Conservation (phyloP, 2,797 vertebrate genomes). For the Oryzias dopingdopingensis region DNA sequence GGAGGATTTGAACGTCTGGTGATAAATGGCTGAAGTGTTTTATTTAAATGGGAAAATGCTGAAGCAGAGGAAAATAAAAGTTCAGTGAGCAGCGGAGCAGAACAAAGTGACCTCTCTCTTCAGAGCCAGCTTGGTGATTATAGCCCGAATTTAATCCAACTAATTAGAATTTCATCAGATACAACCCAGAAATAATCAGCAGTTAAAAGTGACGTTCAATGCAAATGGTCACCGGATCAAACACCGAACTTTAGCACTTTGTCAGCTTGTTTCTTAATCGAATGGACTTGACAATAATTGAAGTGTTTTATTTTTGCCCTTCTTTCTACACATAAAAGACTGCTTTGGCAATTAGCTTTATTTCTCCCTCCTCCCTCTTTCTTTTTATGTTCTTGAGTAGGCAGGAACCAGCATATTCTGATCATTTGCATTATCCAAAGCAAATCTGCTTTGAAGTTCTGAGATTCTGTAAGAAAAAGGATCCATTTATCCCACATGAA, state of each 20-base stretch:
- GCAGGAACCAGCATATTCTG: constrained; percentile 79
- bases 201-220: constrained; percentile 51
- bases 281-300: constrained; percentile 76
- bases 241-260: constrained; percentile 63
- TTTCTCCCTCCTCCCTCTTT: constrained; percentile 73
- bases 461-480: constrained; percentile 95
- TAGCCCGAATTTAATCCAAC: constrained; percentile 49
- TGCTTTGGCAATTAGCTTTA: constrained; percentile 92
- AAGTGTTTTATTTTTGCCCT: constrained; percentile 77
- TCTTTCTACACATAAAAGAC: constrained; percentile 89
- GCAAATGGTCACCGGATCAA: constrained; percentile 35
- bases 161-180: constrained; percentile 59
- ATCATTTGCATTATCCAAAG: constrained; percentile 98
- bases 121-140: constrained; percentile 30
- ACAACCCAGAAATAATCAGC: constrained; percentile 40
- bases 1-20: not conserved
- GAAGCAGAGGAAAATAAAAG: not conserved
- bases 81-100: constrained; percentile 10
- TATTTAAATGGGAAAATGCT: constrained; percentile 2
- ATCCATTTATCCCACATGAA: constrained; percentile 95
- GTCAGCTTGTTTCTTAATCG: constrained; percentile 69
- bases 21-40: constrained; percentile 1
- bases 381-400: constrained; percentile 85
- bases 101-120: constrained; percentile 35
- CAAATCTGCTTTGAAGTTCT: constrained; percentile 98